phyloP scores from a whole-genome alignment of 2,113 vertebrate genomes.

The Elephantulus edwardii region DNA sequence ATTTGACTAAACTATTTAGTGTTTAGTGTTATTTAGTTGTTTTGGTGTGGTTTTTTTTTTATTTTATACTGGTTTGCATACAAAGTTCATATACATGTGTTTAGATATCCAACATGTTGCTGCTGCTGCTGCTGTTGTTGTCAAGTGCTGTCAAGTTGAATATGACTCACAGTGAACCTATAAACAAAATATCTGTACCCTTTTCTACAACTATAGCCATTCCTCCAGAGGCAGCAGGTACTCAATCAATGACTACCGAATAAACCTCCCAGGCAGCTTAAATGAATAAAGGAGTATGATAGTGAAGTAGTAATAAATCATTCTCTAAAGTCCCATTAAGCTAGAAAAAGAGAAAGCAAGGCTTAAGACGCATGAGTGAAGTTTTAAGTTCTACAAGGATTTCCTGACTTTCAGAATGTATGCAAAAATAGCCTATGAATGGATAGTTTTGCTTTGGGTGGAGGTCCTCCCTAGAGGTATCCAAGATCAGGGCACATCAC shows the following conservation, averaged over 20 bases:
- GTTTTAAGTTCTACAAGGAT: slow-evolving; percentile 45
- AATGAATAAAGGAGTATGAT: slow-evolving; percentile 37
- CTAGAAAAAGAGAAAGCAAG: slow-evolving; percentile 20
- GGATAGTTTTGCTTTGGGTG: slow-evolving; percentile 4
- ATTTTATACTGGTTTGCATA: too few relatives aligned
- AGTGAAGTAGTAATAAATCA: slow-evolving; percentile 23
- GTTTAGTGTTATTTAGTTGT: not conserved
- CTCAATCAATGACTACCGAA: not conserved
- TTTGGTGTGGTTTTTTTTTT: not conserved
- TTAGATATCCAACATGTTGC: too few relatives aligned
- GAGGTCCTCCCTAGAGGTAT: slow-evolving; percentile 22
- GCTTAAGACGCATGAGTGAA: not conserved
- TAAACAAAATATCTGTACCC: too few relatives aligned
- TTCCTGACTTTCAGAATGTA: slow-evolving; percentile 25
- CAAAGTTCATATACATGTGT: too few relatives aligned
- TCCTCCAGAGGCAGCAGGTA: too few relatives aligned
- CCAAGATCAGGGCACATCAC: slow-evolving; percentile 20
- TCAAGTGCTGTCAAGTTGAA: too few relatives aligned
- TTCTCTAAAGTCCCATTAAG: slow-evolving; percentile 6
- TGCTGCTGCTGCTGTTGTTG: too few relatives aligned
- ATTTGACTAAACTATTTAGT: not conserved
- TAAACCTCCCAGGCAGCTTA: not conserved
- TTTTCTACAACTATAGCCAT: too few relatives aligned
- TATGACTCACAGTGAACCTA: too few relatives aligned
- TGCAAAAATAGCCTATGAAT: not conserved